phyloP scores from a whole-genome alignment of 2,113 vertebrate species.

The Pipra filicauda region DNA sequence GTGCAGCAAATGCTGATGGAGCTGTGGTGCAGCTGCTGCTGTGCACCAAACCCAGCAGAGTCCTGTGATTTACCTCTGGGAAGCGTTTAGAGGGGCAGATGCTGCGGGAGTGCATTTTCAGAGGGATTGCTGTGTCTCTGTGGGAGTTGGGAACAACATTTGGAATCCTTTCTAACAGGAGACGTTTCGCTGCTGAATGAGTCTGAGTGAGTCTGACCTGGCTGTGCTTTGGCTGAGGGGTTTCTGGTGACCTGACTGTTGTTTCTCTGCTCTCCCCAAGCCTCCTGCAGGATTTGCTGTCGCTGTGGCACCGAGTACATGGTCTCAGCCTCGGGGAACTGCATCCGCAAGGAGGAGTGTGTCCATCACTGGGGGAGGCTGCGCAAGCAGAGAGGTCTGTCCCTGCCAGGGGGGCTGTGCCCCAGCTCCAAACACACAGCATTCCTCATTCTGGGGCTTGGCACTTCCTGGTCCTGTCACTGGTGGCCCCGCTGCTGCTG shows the following conservation, averaged over 20 bases:
- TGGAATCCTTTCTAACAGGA: not conserved
- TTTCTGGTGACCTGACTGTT: not conserved
- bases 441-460: not conserved
- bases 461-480: not conserved
- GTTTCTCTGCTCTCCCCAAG: constrained; percentile 56
- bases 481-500: not conserved
- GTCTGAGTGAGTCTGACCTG: not conserved
- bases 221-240: not conserved
- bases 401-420: not conserved
- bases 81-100: not conserved
- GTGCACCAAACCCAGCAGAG: not conserved
- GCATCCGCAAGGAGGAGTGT: constrained; percentile 90
- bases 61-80: not conserved
- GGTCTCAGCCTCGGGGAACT: constrained; percentile 84
- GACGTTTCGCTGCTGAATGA: not conserved
- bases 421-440: not conserved
- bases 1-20: not conserved
- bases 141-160: not conserved
- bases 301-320: constrained; percentile 91
- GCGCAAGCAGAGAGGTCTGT: constrained; percentile 85
- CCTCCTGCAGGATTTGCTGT: constrained; percentile 87
- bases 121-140: not conserved
- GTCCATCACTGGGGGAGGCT: constrained; percentile 90
- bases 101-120: not conserved
- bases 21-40: not conserved